These are phyloP conservation scores for Furcula furcula DNA, from an alignment of 2,888 invertebrate genomes.

Conservation along the genomic window DNA sequence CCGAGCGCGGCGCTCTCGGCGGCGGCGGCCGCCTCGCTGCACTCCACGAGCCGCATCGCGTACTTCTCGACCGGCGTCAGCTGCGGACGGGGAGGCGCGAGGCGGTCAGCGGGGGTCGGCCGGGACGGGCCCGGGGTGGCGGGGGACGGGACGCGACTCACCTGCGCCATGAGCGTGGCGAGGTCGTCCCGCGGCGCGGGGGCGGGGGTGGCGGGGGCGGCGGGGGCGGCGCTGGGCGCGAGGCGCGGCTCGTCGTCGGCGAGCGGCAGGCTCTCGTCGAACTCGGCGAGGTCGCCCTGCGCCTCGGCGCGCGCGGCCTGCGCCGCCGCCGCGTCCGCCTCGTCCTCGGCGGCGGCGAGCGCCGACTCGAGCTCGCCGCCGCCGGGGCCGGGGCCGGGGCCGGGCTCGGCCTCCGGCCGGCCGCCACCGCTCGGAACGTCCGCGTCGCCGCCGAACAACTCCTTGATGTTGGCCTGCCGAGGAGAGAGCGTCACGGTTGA, in stretches of 20 bases:
- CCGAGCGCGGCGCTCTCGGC: constrained; percentile 96
- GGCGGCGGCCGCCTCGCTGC: constrained; percentile 89
- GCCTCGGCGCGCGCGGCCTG: constrained; percentile 94
- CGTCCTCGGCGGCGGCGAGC: constrained; percentile 96
- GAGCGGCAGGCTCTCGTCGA: constrained; percentile 96
- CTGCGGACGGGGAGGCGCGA: constrained; percentile 70
- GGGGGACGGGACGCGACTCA: constrained; percentile 9
- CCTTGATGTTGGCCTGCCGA: constrained; percentile 90
- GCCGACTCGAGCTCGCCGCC: constrained; percentile 87
- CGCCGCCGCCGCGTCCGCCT: constrained; percentile 95
- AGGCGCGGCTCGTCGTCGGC: constrained; percentile 87
- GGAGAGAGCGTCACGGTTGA: background rate
- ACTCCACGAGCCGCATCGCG: constrained; percentile 96
- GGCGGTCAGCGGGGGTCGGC: background rate
- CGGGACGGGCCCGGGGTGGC: background rate
- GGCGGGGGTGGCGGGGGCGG: no score
- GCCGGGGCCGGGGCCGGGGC: constrained; percentile 62
- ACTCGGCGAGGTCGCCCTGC: constrained; percentile 94
- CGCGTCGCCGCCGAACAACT: constrained; percentile 92
- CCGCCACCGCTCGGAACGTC: constrained; percentile 73
- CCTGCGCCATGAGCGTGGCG: constrained; percentile 59
- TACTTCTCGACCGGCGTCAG: constrained; percentile 96
- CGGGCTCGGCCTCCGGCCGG: constrained; percentile 68
- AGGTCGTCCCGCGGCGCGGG: constrained; percentile 35
- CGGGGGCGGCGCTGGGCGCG: no score